These are phyloP conservation scores for Calameuta pallipes DNA, from an alignment of 2,888 invertebrate genomes.

Conservation along the genomic window DNA sequence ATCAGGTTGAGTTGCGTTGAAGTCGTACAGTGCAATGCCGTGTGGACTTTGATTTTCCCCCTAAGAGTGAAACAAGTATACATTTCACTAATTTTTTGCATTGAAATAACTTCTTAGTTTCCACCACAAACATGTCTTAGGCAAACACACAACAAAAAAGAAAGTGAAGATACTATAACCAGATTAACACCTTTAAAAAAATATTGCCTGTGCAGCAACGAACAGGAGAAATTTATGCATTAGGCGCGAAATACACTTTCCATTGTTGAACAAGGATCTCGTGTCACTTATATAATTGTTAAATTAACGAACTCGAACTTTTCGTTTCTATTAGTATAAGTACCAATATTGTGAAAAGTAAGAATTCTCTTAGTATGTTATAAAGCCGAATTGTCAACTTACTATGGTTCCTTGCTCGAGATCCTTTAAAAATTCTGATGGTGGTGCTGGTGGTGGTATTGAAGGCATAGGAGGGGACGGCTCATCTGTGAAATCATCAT, in stretches of 20 bases:
- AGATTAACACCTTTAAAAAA: background rate
- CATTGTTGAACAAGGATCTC: background rate
- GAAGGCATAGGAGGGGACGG: conserved; percentile 83
- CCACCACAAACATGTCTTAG: background rate
- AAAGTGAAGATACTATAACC: no score
- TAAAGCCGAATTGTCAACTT: conserved; percentile 17
- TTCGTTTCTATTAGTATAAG: background rate
- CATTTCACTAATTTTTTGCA: background rate
- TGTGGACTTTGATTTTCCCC: conserved; percentile 69
- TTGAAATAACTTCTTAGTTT: background rate
- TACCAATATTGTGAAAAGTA: background rate
- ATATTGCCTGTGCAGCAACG: background rate
- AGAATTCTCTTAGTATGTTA: background rate
- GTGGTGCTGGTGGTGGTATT: conserved; percentile 82
- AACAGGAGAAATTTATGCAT: background rate
- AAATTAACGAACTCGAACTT: background rate
- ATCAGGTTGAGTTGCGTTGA: conserved; percentile 78
- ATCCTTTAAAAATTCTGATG: conserved; percentile 64
- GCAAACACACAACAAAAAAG: background rate
- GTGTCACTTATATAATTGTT: background rate
- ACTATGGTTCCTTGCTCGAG: conserved; percentile 45
- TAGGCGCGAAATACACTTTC: background rate
- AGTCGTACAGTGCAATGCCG: conserved; percentile 84
- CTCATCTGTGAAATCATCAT: conserved; percentile 51
- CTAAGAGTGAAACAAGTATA: conserved; percentile 7